Evolutionary conservation across 2,113 vertebrate species (phyloP).

Genomic region (Lonchura striata): DNA sequence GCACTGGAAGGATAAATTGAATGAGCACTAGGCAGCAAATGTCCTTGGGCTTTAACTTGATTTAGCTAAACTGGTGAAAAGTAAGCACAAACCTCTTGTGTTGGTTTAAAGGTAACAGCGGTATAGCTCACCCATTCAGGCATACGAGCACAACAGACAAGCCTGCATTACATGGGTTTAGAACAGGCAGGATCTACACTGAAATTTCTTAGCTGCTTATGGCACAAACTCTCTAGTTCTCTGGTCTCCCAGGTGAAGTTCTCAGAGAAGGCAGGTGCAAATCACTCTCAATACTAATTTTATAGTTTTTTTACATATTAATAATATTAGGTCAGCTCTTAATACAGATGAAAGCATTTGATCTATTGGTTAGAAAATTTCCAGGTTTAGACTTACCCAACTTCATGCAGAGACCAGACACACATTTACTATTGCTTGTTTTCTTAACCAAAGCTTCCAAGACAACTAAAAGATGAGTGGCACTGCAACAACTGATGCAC

Average conservation of each 20-base stretch:
- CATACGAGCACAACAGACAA: background rate
- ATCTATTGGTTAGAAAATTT: background rate
- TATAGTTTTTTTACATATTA: background rate
- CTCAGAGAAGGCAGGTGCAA: background rate
- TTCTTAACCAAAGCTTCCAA: background rate
- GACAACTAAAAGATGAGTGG: background rate
- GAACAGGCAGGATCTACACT: background rate
- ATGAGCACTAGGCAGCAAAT: conserved; percentile 7
- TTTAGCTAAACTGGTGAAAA: conserved; percentile 7
- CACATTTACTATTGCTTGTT: background rate
- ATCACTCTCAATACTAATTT: background rate
- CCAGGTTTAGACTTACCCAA: background rate
- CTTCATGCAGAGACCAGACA: background rate
- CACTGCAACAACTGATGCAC: background rate
- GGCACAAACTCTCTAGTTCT: background rate
- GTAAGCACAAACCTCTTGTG: background rate
- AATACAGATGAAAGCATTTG: background rate
- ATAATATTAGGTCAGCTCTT: background rate
- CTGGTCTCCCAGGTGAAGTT: background rate
- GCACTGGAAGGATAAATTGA: background rate
- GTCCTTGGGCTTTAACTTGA: background rate
- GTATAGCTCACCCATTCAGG: background rate
- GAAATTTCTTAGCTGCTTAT: background rate
- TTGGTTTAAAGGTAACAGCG: background rate
- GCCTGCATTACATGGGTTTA: background rate